Conservation (phyloP, 2,113 vertebrate genomes). For the Mormyrus lacerda region DNA sequence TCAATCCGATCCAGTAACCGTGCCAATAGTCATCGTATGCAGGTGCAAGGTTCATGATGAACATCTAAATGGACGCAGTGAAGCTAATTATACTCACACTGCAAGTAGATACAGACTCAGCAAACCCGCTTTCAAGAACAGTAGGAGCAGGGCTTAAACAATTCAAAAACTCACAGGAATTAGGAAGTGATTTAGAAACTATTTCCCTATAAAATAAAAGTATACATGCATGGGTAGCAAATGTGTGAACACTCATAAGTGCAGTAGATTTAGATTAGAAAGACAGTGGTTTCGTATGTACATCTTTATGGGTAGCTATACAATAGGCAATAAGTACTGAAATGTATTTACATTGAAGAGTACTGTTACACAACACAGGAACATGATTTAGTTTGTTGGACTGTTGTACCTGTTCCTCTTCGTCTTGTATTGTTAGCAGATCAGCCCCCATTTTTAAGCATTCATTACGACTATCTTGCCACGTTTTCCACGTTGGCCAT, state of each 20-base stretch:
- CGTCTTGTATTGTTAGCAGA: constrained; percentile 24
- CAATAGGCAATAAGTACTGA: not conserved
- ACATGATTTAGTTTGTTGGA: not conserved
- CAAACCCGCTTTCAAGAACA: not conserved
- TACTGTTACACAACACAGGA: not conserved
- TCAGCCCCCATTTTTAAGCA: constrained; percentile 18
- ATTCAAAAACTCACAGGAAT: not conserved
- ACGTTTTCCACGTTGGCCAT: not conserved
- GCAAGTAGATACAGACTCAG: not conserved
- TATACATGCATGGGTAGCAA: not conserved
- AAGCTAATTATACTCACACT: not conserved
- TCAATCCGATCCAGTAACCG: constrained; percentile 36
- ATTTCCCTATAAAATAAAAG: not conserved
- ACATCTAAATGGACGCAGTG: constrained; percentile 24
- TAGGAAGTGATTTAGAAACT: not conserved
- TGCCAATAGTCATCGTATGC: not conserved
- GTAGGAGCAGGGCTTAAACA: not conserved
- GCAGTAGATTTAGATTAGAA: not conserved
- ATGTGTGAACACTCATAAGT: not conserved
- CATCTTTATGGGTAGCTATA: not conserved
- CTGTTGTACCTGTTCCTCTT: constrained; percentile 27
- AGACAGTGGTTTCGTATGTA: not conserved
- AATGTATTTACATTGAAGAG: not conserved
- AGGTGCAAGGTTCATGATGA: constrained; percentile 9
- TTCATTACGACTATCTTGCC: not conserved